phyloP scores from a whole-genome alignment of 37 sponge, comb jelly and placozoan genomes.

The Petrosia ficiformis region DNA sequence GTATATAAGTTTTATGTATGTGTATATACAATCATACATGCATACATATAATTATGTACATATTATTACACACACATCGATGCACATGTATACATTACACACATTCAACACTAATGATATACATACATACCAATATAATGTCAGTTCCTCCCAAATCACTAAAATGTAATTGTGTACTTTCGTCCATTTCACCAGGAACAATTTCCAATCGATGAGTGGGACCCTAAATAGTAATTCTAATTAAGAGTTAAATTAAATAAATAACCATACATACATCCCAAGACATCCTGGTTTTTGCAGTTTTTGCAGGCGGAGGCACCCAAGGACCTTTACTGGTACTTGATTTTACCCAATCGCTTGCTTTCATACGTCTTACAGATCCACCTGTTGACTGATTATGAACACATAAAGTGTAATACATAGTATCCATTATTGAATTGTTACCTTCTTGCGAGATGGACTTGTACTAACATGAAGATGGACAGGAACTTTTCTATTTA shows the following conservation, averaged over 20 bases:
- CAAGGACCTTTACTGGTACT: constrained; percentile 50
- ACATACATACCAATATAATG: constrained; percentile 20
- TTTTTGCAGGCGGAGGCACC: constrained; percentile 67
- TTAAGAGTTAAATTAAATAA: not conserved
- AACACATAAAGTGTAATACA: not conserved
- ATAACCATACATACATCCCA: constrained; percentile 51
- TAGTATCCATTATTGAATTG: not conserved
- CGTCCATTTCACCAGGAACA: constrained; percentile 15
- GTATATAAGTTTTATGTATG: too few species aligned
- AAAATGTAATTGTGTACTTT: constrained; percentile 56
- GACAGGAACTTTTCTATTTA: constrained; percentile 58
- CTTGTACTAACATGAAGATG: constrained; percentile 63
- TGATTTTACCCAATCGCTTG: constrained; percentile 19
- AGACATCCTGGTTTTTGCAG: constrained; percentile 27
- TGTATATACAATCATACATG: too few species aligned
- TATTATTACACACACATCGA: too few species aligned
- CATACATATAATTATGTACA: constrained; percentile 4
- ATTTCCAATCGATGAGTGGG: constrained; percentile 84
- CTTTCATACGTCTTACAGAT: constrained; percentile 9
- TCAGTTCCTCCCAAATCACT: constrained; percentile 49
- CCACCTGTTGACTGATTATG: not conserved
- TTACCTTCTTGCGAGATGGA: not conserved
- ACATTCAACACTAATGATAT: not conserved
- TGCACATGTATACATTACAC: too few species aligned
- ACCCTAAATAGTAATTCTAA: constrained; percentile 34